These are phyloP conservation scores for Pachycephala philippinensis DNA, from an alignment of 2,113 vertebrate genomes.

Conservation along the genomic window DNA sequence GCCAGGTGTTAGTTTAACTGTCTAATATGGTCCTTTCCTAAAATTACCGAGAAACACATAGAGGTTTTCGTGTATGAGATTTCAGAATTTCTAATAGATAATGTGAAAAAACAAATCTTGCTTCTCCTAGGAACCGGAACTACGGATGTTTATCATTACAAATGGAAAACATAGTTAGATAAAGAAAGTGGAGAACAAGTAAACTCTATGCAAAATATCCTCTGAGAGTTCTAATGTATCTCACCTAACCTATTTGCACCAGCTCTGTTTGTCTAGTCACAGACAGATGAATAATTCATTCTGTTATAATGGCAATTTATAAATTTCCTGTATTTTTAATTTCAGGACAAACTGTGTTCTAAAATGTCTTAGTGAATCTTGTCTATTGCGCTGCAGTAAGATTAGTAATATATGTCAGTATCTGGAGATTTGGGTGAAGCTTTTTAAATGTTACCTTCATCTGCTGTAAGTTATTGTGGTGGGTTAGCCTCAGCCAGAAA, in stretches of 20 bases:
- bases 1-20: not conserved
- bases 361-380: not conserved
- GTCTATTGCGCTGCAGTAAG: not conserved
- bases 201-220: not conserved
- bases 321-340: conserved; percentile 13
- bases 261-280: not conserved
- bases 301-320: conserved; percentile 2
- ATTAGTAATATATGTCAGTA: not conserved
- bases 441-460: not conserved
- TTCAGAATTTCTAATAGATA: not conserved
- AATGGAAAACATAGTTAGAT: not conserved
- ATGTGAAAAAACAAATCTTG: not conserved
- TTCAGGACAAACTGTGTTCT: not conserved
- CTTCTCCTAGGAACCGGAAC: not conserved
- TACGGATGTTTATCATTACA: not conserved
- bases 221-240: not conserved
- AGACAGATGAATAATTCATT: not conserved
- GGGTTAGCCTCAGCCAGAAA: not conserved
- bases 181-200: not conserved
- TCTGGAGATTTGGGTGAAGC: not conserved
- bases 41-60: not conserved
- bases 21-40: not conserved
- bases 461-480: not conserved
- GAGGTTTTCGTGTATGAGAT: not conserved
- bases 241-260: not conserved